phyloP scores from a whole-genome alignment of 2,888 invertebrate genomes.

The Liodrosophila aerea region DNA sequence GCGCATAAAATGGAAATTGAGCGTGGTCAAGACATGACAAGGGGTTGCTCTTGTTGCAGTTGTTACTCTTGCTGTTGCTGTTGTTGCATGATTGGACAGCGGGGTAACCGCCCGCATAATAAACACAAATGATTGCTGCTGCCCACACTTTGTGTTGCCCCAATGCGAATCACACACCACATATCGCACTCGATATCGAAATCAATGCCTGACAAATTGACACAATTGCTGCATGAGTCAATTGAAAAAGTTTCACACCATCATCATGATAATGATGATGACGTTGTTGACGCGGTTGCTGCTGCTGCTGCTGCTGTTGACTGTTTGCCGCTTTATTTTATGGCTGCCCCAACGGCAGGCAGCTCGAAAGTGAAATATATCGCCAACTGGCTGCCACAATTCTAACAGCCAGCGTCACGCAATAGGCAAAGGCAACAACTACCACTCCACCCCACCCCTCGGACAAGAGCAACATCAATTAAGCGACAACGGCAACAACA shows the following conservation, averaged over 20 bases:
- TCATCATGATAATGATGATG: slow-evolving; percentile 36
- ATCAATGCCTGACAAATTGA: slow-evolving; percentile 78
- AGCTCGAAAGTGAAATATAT: slow-evolving; percentile 70
- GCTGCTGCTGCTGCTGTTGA: slow-evolving; percentile 42
- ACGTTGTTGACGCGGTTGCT: slow-evolving; percentile 22
- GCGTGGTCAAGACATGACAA: slow-evolving; percentile 69
- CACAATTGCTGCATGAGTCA: slow-evolving; percentile 77
- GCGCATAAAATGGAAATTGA: slow-evolving; percentile 78
- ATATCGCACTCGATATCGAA: slow-evolving; percentile 65
- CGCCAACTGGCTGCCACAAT: slow-evolving; percentile 58
- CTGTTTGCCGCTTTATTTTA: slow-evolving; percentile 77
- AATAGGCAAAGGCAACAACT: slow-evolving; percentile 54
- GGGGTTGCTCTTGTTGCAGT: slow-evolving; percentile 56
- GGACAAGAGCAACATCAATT: slow-evolving; percentile 63
- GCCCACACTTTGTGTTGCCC: slow-evolving; percentile 48
- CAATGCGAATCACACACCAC: slow-evolving; percentile 41
- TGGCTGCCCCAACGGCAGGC: slow-evolving; percentile 73
- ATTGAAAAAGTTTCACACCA: slow-evolving; percentile 66
- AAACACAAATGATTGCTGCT: slow-evolving; percentile 55
- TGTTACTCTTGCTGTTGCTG: slow-evolving; percentile 11
- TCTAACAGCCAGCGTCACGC: slow-evolving; percentile 64
- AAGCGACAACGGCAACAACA: slow-evolving; percentile 41
- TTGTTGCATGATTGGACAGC: slow-evolving; percentile 26
- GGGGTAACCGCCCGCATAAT: slow-evolving; percentile 67
- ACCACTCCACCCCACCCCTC: too few species aligned